Conservation (phyloP, 2,797 vertebrate genomes). For the Melopsittacus undulatus region DNA sequence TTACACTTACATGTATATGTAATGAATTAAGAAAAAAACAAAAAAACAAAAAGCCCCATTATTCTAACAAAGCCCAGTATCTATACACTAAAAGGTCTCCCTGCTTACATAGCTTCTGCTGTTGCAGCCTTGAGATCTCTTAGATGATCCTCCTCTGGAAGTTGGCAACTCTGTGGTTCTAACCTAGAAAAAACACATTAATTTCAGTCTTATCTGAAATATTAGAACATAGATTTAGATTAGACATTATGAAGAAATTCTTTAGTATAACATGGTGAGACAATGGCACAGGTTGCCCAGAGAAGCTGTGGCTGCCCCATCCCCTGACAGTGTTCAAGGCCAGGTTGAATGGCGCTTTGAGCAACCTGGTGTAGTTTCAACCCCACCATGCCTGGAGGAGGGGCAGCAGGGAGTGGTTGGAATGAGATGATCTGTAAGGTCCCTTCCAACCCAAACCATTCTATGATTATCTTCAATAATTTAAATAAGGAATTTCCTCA, state of each 20-base stretch:
- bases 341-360: too few species aligned
- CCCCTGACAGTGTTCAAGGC: too few species aligned
- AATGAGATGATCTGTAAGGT: too few species aligned
- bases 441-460: too few species aligned
- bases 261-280: too few species aligned
- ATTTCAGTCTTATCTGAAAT: not conserved
- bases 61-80: not conserved
- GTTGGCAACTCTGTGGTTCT: slow-evolving; percentile 69
- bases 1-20: not conserved
- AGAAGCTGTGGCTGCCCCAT: too few species aligned
- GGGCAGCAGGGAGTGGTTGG: too few species aligned
- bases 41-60: not conserved
- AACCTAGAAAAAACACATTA: slow-evolving; percentile 64
- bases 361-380: too few species aligned
- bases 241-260: not conserved
- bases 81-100: not conserved
- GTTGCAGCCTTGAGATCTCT: slow-evolving; percentile 85
- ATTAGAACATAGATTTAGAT: not conserved
- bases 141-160: slow-evolving; percentile 77
- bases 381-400: too few species aligned
- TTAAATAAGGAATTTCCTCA: not conserved
- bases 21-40: not conserved
- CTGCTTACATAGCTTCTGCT: slow-evolving; percentile 84
- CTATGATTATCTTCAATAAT: not conserved
- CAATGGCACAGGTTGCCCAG: too few species aligned